Percentiles rank a stretch among this genome's conserved stretches.
phyloP scores from a whole-genome alignment of 2,888 invertebrate genomes.

The Tortrix viridana region DNA sequence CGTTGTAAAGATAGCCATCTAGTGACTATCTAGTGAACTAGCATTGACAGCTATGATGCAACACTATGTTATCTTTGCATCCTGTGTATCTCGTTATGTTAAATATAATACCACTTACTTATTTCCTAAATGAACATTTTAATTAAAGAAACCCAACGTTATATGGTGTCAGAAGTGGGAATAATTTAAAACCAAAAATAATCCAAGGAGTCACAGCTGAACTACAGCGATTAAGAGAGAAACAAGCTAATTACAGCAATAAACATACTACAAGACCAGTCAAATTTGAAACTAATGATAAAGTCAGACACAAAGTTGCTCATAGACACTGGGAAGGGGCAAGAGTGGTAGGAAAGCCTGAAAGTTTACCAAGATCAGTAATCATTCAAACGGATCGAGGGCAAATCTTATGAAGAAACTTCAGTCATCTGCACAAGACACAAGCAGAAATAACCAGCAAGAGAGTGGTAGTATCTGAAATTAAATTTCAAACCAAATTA shows the following conservation, averaged over 20 bases:
- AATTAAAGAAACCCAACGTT: too few species aligned
- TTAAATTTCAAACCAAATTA: too few species aligned
- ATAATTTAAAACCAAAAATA: constrained; percentile 22
- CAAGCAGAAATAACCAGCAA: constrained; percentile 16
- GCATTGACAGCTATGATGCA: too few species aligned
- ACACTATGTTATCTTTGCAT: too few species aligned
- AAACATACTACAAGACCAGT: constrained; percentile 30
- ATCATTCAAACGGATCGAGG: constrained; percentile 19
- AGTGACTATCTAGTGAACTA: too few species aligned
- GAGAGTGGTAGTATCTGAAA: constrained; percentile 16
- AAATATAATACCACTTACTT: too few species aligned
- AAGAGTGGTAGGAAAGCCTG: constrained; percentile 36
- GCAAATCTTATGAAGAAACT: constrained; percentile 11
- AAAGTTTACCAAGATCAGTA: constrained; percentile 33
- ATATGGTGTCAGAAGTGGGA: constrained; percentile 17
- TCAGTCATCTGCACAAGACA: constrained; percentile 21
- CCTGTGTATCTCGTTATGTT: too few species aligned
- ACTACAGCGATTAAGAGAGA: constrained; percentile 30
- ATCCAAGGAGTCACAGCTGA: constrained; percentile 30
- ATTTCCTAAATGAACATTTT: too few species aligned
- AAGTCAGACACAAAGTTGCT: constrained; percentile 38
- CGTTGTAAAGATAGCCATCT: too few species aligned
- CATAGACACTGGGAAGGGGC: constrained; percentile 38
- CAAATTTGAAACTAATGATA: constrained; percentile 32
- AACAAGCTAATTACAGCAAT: constrained; percentile 32